A percentile compares a stretch with the other conserved stretches of the same genome.
Conservation (phyloP, 2,113 vertebrate genomes). For the Channa argus region DNA sequence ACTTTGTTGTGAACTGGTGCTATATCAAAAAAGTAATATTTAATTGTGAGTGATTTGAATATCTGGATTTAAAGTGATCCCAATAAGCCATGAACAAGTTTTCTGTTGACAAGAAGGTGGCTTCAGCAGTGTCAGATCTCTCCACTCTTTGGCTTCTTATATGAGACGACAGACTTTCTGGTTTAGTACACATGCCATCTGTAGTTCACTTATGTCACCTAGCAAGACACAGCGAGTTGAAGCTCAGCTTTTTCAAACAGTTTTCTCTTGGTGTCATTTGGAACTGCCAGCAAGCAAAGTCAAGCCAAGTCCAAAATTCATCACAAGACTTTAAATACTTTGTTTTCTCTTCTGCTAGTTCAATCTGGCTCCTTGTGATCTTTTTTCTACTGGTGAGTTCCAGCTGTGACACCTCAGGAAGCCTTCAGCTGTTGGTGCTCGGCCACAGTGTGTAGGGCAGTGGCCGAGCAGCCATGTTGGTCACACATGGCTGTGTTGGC, state of each 20-base stretch:
- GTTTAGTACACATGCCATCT: background rate
- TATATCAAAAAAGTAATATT: background rate
- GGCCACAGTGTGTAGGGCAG: constrained; percentile 3
- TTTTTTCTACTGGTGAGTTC: background rate
- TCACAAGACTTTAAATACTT: constrained; percentile 15
- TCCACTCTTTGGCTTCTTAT: constrained; percentile 5
- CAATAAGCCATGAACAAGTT: background rate
- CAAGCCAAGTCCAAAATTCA: constrained; percentile 5
- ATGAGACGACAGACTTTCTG: constrained; percentile 1
- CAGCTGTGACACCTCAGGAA: background rate
- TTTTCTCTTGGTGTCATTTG: constrained; percentile 21
- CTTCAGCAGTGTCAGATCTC: background rate
- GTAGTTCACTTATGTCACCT: constrained; percentile 19
- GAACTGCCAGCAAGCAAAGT: background rate
- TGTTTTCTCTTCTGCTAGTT: background rate
- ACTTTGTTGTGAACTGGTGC: too few species aligned
- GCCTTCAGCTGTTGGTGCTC: constrained; percentile 35
- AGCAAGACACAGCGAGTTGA: constrained; percentile 2
- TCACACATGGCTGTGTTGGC: constrained; percentile 45
- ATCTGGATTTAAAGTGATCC: background rate
- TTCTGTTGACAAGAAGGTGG: background rate
- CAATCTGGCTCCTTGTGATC: background rate
- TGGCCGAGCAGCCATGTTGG: constrained; percentile 30
- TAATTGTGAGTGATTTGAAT: background rate
- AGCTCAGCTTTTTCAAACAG: background rate